A percentile compares a stretch with the other conserved stretches of the same genome.
Conservation (phyloP, 2,797 vertebrate species). For the Aeoliscus strigatus region DNA sequence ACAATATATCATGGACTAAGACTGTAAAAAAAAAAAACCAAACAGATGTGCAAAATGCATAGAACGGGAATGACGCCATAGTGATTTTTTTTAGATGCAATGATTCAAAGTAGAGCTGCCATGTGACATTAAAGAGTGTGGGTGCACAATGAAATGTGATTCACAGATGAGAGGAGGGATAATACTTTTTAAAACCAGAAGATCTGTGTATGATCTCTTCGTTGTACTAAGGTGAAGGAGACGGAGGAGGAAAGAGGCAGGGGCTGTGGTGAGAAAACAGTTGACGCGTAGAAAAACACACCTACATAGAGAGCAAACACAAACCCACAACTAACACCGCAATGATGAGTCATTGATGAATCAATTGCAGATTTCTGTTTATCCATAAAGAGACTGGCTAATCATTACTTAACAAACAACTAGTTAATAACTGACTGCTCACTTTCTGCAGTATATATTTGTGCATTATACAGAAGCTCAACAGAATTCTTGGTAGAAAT, state of each 20-base stretch:
- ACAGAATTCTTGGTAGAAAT: too few species aligned
- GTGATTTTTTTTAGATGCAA: constrained; percentile 8
- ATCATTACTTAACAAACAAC: too few species aligned
- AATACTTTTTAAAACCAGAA: neutral
- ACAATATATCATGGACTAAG: too few species aligned
- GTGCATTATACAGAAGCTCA: too few species aligned
- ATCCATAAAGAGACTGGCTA: too few species aligned
- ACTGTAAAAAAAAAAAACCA: too few species aligned
- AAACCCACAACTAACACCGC: constrained; percentile 12
- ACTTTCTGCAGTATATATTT: too few species aligned
- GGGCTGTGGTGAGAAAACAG: constrained; percentile 22
- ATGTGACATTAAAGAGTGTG: constrained; percentile 22
- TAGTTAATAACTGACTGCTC: too few species aligned
- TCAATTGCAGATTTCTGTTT: constrained; percentile 7
- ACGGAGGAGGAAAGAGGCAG: constrained; percentile 5
- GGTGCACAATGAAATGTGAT: constrained; percentile 31
- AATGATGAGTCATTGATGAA: constrained; percentile 25
- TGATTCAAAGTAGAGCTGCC: constrained; percentile 20
- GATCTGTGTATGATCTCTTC: constrained; percentile 17
- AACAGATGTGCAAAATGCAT: too few species aligned
- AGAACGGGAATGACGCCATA: too few species aligned
- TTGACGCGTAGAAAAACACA: neutral
- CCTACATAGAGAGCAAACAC: constrained; percentile 12
- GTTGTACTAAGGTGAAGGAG: constrained; percentile 2
- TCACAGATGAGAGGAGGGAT: constrained; percentile 29